phyloP scores from a whole-genome alignment of 2,113 vertebrate genomes.

The Prionailurus viverrinus region DNA sequence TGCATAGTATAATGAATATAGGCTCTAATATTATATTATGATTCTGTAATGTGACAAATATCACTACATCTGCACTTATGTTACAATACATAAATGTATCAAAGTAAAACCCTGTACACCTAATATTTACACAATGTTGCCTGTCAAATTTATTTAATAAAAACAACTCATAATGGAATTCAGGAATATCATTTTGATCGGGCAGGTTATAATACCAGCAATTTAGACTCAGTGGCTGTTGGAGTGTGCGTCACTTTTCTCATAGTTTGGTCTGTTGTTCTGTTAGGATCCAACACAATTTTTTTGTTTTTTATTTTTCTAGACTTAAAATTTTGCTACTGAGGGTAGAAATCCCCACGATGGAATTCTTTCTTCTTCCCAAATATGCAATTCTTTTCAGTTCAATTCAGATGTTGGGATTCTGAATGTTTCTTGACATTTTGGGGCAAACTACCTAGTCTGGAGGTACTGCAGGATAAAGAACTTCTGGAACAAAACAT shows the following conservation, averaged over 20 bases:
- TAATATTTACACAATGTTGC: background rate
- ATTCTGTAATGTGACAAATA: background rate
- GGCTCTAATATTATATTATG: background rate
- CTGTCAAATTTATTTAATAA: background rate
- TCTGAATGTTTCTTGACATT: background rate
- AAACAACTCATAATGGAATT: background rate
- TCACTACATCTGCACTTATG: background rate
- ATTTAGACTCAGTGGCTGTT: background rate
- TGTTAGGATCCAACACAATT: background rate
- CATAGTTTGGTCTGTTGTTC: background rate
- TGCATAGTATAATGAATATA: background rate
- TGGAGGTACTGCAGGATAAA: background rate
- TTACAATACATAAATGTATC: background rate
- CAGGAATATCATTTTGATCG: background rate
- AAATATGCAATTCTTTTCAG: background rate
- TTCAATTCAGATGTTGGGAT: background rate
- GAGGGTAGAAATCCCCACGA: background rate
- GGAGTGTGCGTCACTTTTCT: background rate
- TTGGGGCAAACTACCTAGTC: background rate
- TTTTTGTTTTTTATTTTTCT: background rate
- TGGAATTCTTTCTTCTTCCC: slow-evolving; percentile 25
- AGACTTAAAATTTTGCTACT: background rate
- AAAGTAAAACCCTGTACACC: background rate
- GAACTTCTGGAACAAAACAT: background rate
- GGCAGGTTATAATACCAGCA: background rate